Base-by-base conservation (phyloP, 1,140 invertebrate genomes). In the Cotesia typhae region DNA sequence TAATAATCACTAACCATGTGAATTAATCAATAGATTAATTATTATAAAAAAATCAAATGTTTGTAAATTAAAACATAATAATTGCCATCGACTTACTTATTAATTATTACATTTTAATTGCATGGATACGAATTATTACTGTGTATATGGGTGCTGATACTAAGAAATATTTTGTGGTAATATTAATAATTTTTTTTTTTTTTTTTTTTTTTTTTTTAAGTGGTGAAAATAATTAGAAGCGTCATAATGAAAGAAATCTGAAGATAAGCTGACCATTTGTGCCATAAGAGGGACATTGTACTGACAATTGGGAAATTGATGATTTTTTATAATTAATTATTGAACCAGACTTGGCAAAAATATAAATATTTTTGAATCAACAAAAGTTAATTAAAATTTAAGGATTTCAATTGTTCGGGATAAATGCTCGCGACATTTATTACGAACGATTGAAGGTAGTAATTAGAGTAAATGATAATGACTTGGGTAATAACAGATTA, bases 211-310 rank as follows among this genome's bases (percentile, higher is more conserved):
- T 17, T 28, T 4, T 9, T 64, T 1, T 17, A 7, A 9, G 41
- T 35, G 36, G 7, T 35, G n/a, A 6, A 64, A 10, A 66, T 20
- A 52, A 55, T 14, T 68, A 28, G 53, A 57, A 68, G 36, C 35
- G 14, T 37, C 47, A 35, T 14, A 14, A 65, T 47, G n/a, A 66
- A 73, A 70, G 61, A 64, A 61, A 74, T 64, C 52, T 72, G 37
- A 28, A 73, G 66, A 68, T 77, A 76, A 79, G 79, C 77, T 83
- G 76, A 84, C 80, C 81, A 77, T 78, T 81, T 77, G 82, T 84
- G 82, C 82, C 82, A 83, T 83, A 81, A 72, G 60, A 77, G 78
- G 77, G 67, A 76, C 67, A 53, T 70, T 38, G 41, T 66, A 37
- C 17, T 51, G 36, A 72, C 61, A 76, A 70, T 53, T 52, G 51